Evolutionary conservation across 2,113 vertebrate genomes (phyloP).

Genomic region (Phyllopteryx taeniolatus): DNA sequence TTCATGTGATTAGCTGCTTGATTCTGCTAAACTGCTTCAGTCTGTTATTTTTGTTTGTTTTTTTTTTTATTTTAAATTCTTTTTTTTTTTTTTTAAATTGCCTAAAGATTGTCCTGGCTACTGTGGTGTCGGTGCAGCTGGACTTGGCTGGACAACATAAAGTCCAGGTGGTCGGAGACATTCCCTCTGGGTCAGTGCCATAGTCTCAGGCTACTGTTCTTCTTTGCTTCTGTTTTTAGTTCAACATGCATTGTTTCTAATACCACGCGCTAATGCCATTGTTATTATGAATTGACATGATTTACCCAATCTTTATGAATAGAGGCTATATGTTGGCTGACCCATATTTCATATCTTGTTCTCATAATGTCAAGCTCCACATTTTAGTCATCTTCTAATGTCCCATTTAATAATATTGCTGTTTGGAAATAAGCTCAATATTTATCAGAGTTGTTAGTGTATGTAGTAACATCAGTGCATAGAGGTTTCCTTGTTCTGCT

Average conservation of each 20-base stretch:
- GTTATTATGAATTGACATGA: constrained; percentile 1
- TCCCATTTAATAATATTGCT: neutral
- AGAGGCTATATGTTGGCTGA: neutral
- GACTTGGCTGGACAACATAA: constrained; percentile 43
- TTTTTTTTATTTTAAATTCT: neutral
- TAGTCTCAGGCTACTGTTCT: constrained; percentile 14
- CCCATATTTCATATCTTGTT: neutral
- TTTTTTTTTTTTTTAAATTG: constrained; percentile 14
- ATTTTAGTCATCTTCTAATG: neutral
- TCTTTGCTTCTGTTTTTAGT: neutral
- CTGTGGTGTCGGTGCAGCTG: constrained; percentile 52
- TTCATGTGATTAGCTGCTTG: neutral
- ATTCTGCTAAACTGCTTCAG: neutral
- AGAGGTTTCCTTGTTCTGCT: neutral
- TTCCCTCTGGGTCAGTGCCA: constrained; percentile 64
- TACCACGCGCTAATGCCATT: neutral
- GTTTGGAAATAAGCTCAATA: neutral
- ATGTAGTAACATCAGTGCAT: neutral
- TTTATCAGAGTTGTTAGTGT: neutral
- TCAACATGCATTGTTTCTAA: neutral
- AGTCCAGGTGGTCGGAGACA: constrained; percentile 61
- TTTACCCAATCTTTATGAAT: neutral
- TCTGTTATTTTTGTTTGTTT: too few species aligned
- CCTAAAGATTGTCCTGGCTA: constrained; percentile 43
- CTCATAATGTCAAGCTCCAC: neutral